Evolutionary conservation across 2,797 vertebrate species (phyloP), one percentile per base, ranked within the genome.

Genomic region (Crenuchus spilurus): DNA sequence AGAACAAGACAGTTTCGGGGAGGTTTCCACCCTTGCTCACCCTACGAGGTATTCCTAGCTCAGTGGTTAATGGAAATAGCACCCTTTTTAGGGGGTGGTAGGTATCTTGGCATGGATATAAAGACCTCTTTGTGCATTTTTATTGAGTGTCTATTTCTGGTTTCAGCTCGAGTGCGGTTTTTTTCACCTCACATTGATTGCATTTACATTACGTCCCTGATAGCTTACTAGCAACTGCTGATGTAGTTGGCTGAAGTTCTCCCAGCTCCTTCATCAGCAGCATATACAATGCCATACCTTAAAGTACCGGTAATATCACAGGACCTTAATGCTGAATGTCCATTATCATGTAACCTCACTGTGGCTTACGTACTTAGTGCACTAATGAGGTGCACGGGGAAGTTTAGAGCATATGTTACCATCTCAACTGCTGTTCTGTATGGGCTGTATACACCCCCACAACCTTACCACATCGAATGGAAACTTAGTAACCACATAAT

Each of bases 251-350:
- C 83, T 87, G 83, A 85, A 88, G 76, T 83, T 77, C 78, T 82
- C 76, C 85, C 83, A 83, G 85, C 85, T 88, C 86, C 87, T 73
- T 83, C 84, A 81, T 87, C 84, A 88, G 89, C 89, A 89, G 84
- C 82, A 85, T 79, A 83, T 85, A 78, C 26, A 35, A n/a, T n/a
- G n/a, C n/a, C n/a, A n/a, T n/a, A n/a, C n/a, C n/a, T n/a, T n/a
- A n/a, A n/a, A n/a, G n/a, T n/a, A n/a, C n/a, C n/a, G n/a, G 70
- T 77, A 84, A 84, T 87, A 89, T 80, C 90, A 88, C 86, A 87
- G 84, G 84, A 73, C 82, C 84, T 88, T 81, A 85, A 88, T 86
- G 83, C 85, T 83, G 84, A n/a, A n/a, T 88, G 86, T 85, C 82
- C 80, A 74, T 60, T 72, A 44, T 88, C 86, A 87, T 82, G 83